Evolutionary conservation across 2,113 vertebrate genomes (phyloP).

Genomic region (Dolichallabes microphthalmus): DNA sequence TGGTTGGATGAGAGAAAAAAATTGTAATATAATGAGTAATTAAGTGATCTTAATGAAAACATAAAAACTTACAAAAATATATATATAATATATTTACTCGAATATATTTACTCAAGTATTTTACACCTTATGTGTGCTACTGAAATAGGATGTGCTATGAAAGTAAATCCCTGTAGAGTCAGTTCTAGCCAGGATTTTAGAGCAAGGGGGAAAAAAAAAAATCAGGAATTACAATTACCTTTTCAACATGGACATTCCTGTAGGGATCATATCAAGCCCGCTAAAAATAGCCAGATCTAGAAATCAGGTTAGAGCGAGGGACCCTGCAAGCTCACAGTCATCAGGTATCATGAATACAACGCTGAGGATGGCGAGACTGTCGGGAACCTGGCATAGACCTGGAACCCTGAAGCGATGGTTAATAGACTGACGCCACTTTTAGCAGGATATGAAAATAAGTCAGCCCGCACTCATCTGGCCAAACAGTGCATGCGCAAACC

Average conservation of each 20-base stretch:
- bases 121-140: not conserved
- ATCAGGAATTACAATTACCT: slow-evolving; percentile 26
- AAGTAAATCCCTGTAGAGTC: not conserved
- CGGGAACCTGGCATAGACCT: slow-evolving; percentile 1
- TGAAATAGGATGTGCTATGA: not conserved
- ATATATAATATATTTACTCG: no score
- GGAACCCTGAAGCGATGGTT: not conserved
- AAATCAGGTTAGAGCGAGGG: slow-evolving; percentile 27
- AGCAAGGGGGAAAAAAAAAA: not conserved
- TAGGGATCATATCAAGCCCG: slow-evolving; percentile 32
- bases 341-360: not conserved
- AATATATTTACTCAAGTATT: not conserved
- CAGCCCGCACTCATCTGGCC: slow-evolving; percentile 9
- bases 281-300: slow-evolving; percentile 47
- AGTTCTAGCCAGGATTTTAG: not conserved
- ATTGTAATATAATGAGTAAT: not conserved
- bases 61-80: no score
- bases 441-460: slow-evolving; percentile 39
- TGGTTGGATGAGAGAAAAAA: not conserved
- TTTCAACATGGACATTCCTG: slow-evolving; percentile 17
- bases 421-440: slow-evolving; percentile 8
- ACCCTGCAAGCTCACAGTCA: slow-evolving; percentile 19
- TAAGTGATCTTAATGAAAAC: no score
- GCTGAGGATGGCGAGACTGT: not conserved
- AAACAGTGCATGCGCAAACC: not conserved